A percentile compares a stretch with the other conserved stretches of the same genome.
Evolutionary conservation across 2,888 invertebrate species (phyloP).

Genomic region (Tetranychus piercei): DNA sequence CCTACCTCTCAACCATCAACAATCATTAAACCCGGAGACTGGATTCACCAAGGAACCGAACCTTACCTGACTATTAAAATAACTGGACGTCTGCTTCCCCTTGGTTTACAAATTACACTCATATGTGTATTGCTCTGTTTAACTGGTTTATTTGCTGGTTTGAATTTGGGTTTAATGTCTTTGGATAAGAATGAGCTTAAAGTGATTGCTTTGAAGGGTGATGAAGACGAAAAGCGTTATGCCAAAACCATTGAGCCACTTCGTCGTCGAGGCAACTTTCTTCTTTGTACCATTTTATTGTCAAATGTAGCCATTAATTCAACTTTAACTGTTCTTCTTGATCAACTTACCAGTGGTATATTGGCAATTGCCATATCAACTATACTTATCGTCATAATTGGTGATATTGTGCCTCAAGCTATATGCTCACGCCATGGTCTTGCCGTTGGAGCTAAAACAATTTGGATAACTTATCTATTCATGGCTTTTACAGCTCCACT

Average conservation of each 20-base stretch:
- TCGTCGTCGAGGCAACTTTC: conserved; percentile 76
- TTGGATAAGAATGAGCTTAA: conserved; percentile 35
- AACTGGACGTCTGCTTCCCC: conserved; percentile 49
- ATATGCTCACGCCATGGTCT: conserved; percentile 81
- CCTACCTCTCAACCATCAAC: neutral
- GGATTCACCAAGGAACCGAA: conserved; percentile 12
- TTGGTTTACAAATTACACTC: conserved; percentile 42
- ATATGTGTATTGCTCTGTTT: conserved; percentile 45
- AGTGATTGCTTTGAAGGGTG: conserved; percentile 66
- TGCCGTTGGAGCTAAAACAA: conserved; percentile 83
- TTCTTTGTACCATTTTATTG: conserved; percentile 48
- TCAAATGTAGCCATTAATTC: conserved; percentile 36
- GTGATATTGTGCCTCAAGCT: conserved; percentile 39
- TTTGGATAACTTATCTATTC: conserved; percentile 71
- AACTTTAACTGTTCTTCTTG: conserved; percentile 37
- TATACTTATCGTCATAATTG: conserved; percentile 37
- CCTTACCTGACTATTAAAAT: conserved; percentile 34
- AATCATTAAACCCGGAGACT: neutral
- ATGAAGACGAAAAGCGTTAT: conserved; percentile 48
- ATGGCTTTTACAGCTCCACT: conserved; percentile 83
- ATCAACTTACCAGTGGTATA: conserved; percentile 32
- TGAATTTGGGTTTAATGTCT: conserved; percentile 40
- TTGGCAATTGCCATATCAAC: conserved; percentile 20
- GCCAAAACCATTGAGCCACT: conserved; percentile 73
- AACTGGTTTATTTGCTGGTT: conserved; percentile 39